Percentiles rank a stretch among this genome's conserved stretches.
Evolutionary conservation across 2,888 invertebrate genomes (phyloP).

Genomic region (Drosophila kanekoi): DNA sequence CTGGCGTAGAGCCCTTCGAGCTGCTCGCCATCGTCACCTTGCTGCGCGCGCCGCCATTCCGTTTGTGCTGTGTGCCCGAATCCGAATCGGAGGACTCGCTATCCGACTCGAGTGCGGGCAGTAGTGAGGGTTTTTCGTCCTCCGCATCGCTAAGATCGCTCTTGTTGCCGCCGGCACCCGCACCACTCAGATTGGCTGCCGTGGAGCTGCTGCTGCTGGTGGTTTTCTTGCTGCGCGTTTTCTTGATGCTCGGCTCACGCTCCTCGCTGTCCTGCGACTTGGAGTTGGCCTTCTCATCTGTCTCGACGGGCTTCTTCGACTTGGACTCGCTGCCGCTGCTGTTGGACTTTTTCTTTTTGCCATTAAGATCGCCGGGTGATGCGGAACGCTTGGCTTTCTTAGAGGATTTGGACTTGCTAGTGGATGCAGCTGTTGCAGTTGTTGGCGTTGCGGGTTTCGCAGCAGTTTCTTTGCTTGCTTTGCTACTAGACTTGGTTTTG

Average conservation of each 20-base stretch:
- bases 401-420: constrained; percentile 36
- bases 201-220: constrained; percentile 29
- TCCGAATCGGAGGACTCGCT: constrained; percentile 82
- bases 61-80: constrained; percentile 81
- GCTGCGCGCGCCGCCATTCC: constrained; percentile 73
- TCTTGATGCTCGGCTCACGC: constrained; percentile 51
- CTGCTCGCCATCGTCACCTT: constrained; percentile 54
- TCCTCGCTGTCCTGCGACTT: constrained; percentile 53
- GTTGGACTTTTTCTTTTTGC: constrained; percentile 63
- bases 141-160: constrained; percentile 80
- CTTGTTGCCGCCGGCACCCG: constrained; percentile 41
- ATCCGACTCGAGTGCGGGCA: constrained; percentile 76
- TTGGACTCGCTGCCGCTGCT: constrained; percentile 48
- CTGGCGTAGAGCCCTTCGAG: constrained; percentile 67
- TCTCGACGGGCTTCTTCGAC: constrained; percentile 49
- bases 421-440: constrained; percentile 12
- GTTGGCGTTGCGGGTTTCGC: constrained; percentile 25
- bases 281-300: constrained; percentile 56
- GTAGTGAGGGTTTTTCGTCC: constrained; percentile 62
- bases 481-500: constrained; percentile 63
- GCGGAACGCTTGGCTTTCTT: constrained; percentile 68
- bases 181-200: constrained; percentile 11
- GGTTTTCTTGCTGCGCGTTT: constrained; percentile 64
- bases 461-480: constrained; percentile 43
- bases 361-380: constrained; percentile 69